phyloP scores from a whole-genome alignment of 2,888 invertebrate genomes.

The Trichopria drosophilae region DNA sequence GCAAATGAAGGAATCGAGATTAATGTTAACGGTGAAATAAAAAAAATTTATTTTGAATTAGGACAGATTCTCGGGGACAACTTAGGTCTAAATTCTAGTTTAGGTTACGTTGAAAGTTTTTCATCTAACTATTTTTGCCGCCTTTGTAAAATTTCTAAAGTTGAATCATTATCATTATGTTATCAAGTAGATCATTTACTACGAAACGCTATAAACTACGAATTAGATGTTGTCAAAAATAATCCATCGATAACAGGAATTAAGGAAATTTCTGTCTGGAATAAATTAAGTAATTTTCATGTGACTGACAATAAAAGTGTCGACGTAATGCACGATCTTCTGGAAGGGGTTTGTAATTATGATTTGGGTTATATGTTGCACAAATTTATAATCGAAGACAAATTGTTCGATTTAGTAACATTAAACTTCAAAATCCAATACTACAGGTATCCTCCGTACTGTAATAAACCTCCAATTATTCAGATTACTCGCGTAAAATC shows the following conservation, averaged over 20 bases:
- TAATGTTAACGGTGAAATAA: background rate
- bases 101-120: background rate
- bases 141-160: too few species aligned
- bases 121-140: background rate
- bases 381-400: slow-evolving; percentile 14
- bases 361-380: slow-evolving; percentile 33
- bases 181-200: too few species aligned
- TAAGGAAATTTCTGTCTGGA: slow-evolving; percentile 19
- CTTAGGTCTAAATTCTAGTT: background rate
- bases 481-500: slow-evolving; percentile 13
- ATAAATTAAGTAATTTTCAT: slow-evolving; percentile 21
- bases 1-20: background rate
- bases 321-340: slow-evolving; percentile 17
- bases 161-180: too few species aligned
- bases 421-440: slow-evolving; percentile 27
- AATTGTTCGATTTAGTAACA: background rate
- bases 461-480: slow-evolving; percentile 34
- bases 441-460: slow-evolving; percentile 10
- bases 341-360: slow-evolving; percentile 35
- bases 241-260: slow-evolving; percentile 14
- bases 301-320: slow-evolving; percentile 13
- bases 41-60: background rate
- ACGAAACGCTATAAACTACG: background rate
- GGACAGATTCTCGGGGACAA: too few species aligned
- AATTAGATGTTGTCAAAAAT: slow-evolving; percentile 3